Conservation (phyloP, 2,888 invertebrate genomes). For the Apamea monoglypha region DNA sequence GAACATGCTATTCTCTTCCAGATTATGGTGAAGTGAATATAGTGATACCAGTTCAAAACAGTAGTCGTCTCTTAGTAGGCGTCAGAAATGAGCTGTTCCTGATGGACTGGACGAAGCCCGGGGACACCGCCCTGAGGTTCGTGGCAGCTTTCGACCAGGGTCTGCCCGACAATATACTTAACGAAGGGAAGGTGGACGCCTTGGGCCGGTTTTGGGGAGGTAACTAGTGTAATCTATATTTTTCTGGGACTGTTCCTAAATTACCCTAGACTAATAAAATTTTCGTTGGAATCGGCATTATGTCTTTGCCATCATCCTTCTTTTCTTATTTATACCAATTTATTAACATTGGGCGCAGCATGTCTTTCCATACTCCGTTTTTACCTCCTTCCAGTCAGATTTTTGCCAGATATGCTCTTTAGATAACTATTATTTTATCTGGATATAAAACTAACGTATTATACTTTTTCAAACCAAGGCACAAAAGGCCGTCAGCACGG, state of each 20-base stretch:
- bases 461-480: constrained; percentile 41
- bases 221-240: too few species aligned
- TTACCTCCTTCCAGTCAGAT: too few species aligned
- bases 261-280: too few species aligned
- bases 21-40: constrained; percentile 82
- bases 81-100: constrained; percentile 77
- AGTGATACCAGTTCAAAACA: constrained; percentile 78
- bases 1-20: constrained; percentile 46
- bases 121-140: constrained; percentile 65
- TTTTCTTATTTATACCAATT: too few species aligned
- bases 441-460: too few species aligned
- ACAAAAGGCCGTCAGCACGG: constrained; percentile 61
- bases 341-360: too few species aligned
- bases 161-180: constrained; percentile 81
- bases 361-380: too few species aligned
- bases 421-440: too few species aligned
- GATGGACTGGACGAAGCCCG: constrained; percentile 77
- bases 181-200: constrained; percentile 90
- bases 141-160: constrained; percentile 65
- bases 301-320: too few species aligned
- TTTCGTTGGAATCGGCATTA: too few species aligned
- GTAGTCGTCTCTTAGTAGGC: constrained; percentile 77
- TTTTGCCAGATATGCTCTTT: too few species aligned
- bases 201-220: constrained; percentile 87
- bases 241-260: too few species aligned